A percentile compares a stretch with the other conserved stretches of the same genome.
Evolutionary conservation across 2,888 invertebrate genomes (phyloP).

Genomic region (Meliscaeva auricollis): DNA sequence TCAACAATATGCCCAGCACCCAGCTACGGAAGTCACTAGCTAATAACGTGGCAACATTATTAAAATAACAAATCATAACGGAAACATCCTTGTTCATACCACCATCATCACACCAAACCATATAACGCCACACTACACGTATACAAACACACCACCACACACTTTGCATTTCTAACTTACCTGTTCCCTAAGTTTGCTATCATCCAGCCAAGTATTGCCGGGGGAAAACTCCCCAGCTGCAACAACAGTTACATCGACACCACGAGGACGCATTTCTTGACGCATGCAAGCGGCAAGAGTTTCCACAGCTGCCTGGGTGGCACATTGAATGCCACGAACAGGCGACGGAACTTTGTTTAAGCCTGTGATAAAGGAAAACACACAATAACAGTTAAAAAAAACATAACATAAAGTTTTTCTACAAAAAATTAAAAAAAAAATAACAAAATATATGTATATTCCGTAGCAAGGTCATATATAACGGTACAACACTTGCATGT

Average conservation of each 20-base stretch:
- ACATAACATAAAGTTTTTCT: slow-evolving; percentile 31
- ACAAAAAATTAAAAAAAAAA: not conserved
- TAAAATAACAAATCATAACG: slow-evolving; percentile 63
- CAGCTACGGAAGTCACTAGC: slow-evolving; percentile 30
- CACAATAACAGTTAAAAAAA: slow-evolving; percentile 35
- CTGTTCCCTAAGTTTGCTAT: slow-evolving; percentile 88
- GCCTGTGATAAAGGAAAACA: slow-evolving; percentile 77
- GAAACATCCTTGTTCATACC: slow-evolving; percentile 24
- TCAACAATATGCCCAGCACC: slow-evolving; percentile 1
- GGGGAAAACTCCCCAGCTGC: slow-evolving; percentile 94
- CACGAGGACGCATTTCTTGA: slow-evolving; percentile 91
- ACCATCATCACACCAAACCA: not conserved
- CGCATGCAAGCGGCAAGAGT: slow-evolving; percentile 92
- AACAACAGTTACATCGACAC: slow-evolving; percentile 93
- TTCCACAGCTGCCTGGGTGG: slow-evolving; percentile 91
- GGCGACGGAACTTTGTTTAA: slow-evolving; percentile 92
- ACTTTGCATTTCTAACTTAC: slow-evolving; percentile 77
- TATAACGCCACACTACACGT: too few relatives aligned
- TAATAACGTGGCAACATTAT: slow-evolving; percentile 59
- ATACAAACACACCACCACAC: not conserved
- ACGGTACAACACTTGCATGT: not conserved
- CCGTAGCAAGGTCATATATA: slow-evolving; percentile 30
- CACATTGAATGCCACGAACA: slow-evolving; percentile 92
- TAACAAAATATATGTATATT: slow-evolving; percentile 14
- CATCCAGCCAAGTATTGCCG: slow-evolving; percentile 91